Evolutionary conservation across 2,113 vertebrate species (phyloP).

Genomic region (Micromys minutus): DNA sequence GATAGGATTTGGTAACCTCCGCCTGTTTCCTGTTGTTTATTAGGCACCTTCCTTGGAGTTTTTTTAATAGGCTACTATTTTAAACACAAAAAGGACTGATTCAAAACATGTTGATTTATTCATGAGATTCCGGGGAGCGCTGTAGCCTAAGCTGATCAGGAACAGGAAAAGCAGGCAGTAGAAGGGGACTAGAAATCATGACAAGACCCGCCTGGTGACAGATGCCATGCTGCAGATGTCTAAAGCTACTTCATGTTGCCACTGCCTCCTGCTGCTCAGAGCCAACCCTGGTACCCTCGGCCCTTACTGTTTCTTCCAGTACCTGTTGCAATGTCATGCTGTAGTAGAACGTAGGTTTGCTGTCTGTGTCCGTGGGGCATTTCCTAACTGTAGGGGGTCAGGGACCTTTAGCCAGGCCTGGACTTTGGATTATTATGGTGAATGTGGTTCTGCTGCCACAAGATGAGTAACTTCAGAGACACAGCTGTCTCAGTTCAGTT

Average conservation of each 20-base stretch:
- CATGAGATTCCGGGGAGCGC: background rate
- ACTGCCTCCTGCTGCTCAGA: background rate
- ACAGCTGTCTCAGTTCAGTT: background rate
- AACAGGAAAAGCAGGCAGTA: background rate
- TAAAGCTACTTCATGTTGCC: background rate
- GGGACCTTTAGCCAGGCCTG: background rate
- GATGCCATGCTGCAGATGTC: background rate
- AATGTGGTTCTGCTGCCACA: background rate
- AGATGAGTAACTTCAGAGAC: background rate
- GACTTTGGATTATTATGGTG: background rate
- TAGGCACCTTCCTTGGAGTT: background rate
- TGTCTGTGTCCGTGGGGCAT: background rate
- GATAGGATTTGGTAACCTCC: conserved; percentile 20
- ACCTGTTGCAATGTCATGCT: background rate
- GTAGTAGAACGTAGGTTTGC: background rate
- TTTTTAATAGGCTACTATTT: conserved; percentile 20
- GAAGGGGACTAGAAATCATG: conserved; percentile 26
- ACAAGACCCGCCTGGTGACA: background rate
- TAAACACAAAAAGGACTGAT: background rate
- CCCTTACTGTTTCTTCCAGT: background rate
- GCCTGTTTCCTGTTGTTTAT: background rate
- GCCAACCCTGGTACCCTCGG: background rate
- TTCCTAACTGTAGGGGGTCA: background rate
- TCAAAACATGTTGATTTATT: conserved; percentile 24
- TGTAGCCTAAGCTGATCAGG: background rate